These are phyloP conservation scores for Nemotelus pantherinus DNA, from an alignment of 2,888 invertebrate species.

Conservation along the genomic window DNA sequence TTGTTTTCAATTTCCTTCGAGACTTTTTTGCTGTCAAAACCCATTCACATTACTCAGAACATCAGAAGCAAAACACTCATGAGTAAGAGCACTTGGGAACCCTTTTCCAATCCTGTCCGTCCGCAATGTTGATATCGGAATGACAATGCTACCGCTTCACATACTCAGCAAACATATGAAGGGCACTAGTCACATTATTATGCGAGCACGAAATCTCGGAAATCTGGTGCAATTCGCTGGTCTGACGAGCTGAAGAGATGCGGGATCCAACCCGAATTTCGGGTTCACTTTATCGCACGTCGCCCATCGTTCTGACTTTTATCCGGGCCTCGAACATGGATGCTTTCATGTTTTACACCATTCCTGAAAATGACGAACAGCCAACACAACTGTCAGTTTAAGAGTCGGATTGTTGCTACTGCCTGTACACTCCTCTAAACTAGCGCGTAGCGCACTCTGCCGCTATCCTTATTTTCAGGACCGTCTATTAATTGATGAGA, in stretches of 20 bases:
- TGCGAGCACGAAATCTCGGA: background rate
- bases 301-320: slow-evolving; percentile 20
- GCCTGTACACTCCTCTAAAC: background rate
- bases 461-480: no score
- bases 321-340: slow-evolving; percentile 27
- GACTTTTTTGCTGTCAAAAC: no score
- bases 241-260: background rate
- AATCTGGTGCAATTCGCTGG: background rate
- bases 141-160: slow-evolving; percentile 9
- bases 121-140: slow-evolving; percentile 2
- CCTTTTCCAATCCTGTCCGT: background rate
- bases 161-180: background rate
- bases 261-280: background rate
- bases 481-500: slow-evolving; percentile 34
- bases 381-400: background rate
- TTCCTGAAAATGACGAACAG: background rate
- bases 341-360: slow-evolving; percentile 35
- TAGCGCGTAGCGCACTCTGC: background rate
- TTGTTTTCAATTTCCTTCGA: no score
- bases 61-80: no score
- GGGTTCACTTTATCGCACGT: slow-evolving; percentile 6
- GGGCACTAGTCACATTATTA: slow-evolving; percentile 9
- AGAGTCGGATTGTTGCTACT: no score
- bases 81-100: background rate
- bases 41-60: no score